phyloP scores from a whole-genome alignment of 2,888 invertebrate species.

The Gandaritis pyraliata region DNA sequence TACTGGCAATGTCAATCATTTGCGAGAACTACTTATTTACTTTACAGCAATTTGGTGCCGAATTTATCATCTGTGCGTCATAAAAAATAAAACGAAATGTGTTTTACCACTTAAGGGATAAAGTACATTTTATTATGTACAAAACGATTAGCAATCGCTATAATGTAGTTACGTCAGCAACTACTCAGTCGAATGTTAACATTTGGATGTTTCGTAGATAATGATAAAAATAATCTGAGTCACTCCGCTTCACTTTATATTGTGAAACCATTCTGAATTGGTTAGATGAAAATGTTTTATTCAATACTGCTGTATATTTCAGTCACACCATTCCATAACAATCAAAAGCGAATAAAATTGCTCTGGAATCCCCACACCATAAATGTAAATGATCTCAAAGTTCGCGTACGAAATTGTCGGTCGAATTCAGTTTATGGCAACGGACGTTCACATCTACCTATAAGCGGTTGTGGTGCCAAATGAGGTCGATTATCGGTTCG shows the following conservation, averaged over 20 bases:
- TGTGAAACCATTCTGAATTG: neutral
- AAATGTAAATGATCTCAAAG: neutral
- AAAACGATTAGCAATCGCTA: constrained; percentile 4
- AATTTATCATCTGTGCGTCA: constrained; percentile 23
- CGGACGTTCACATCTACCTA: too few relatives aligned
- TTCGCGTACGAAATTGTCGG: neutral
- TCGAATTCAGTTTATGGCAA: neutral
- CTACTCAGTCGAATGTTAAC: neutral
- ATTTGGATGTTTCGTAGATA: too few relatives aligned
- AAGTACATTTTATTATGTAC: constrained; percentile 11
- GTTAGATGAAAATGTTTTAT: neutral
- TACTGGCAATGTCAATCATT: constrained; percentile 31
- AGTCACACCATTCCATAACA: neutral
- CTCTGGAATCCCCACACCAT: neutral
- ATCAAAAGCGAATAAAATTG: constrained; percentile 9
- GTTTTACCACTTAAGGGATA: neutral
- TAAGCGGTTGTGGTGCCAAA: too few relatives aligned
- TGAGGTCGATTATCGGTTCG: too few relatives aligned
- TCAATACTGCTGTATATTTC: neutral
- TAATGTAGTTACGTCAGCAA: constrained; percentile 8
- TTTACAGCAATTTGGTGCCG: constrained; percentile 17
- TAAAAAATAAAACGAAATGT: constrained; percentile 8
- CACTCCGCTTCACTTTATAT: neutral
- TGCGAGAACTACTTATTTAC: constrained; percentile 1
- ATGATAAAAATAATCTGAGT: too few relatives aligned